These are phyloP conservation scores for Hestina assimilis DNA, from an alignment of 1,140 invertebrate species.

Conservation along the genomic window DNA sequence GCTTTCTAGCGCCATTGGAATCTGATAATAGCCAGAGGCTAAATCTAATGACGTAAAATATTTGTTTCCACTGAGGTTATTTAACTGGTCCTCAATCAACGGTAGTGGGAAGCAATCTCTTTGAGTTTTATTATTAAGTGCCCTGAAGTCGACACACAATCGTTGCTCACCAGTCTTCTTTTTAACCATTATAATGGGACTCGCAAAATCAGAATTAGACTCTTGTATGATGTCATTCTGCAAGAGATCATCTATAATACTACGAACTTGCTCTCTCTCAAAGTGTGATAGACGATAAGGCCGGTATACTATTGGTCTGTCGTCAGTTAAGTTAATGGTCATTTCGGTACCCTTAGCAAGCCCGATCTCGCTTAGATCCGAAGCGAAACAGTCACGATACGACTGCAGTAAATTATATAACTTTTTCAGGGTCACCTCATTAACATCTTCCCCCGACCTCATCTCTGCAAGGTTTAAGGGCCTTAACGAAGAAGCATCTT, in stretches of 20 bases:
- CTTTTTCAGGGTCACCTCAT: neutral
- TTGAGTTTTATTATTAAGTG: conserved; percentile 23
- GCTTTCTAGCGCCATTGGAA: conserved; percentile 16
- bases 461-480: neutral
- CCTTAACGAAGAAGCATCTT: too few species aligned
- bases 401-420: conserved; percentile 2
- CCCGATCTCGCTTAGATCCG: conserved; percentile 26
- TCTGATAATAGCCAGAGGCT: conserved; percentile 27
- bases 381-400: conserved; percentile 4
- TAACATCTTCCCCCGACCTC: neutral
- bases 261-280: conserved; percentile 15
- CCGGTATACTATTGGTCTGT: conserved; percentile 28
- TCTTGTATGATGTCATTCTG: conserved; percentile 44
- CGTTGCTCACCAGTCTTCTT: conserved; percentile 21
- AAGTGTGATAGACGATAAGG: conserved; percentile 32
- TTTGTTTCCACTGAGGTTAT: conserved; percentile 27
- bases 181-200: conserved; percentile 30
- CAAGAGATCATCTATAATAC: conserved; percentile 34
- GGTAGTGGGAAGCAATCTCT: conserved; percentile 65
- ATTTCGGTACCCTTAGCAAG: conserved; percentile 24
- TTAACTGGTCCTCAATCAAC: conserved; percentile 70
- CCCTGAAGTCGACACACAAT: conserved; percentile 27
- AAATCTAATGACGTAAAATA: conserved; percentile 25
- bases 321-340: conserved; percentile 18
- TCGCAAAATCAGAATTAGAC: conserved; percentile 44